Evolutionary conservation across 2,113 vertebrate species (phyloP).

Genomic region (Daboia siamensis): DNA sequence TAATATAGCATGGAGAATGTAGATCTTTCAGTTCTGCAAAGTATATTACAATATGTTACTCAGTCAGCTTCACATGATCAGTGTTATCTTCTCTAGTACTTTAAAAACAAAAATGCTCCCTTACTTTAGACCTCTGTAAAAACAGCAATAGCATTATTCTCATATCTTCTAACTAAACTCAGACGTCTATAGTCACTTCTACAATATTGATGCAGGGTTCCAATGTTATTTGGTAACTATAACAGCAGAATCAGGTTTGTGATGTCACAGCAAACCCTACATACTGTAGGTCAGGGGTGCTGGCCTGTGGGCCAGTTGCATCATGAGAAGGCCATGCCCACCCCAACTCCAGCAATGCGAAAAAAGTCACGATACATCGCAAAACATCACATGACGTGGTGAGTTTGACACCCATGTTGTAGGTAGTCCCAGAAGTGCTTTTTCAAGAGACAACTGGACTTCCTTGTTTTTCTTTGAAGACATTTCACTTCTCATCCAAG

Average conservation of each 20-base stretch:
- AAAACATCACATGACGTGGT: no score
- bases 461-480: no score
- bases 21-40: background rate
- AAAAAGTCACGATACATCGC: no score
- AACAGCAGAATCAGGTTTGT: slow-evolving; percentile 53
- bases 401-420: no score
- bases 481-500: no score
- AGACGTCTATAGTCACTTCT: slow-evolving; percentile 13
- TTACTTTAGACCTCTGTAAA: background rate
- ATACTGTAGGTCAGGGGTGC: background rate
- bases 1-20: background rate
- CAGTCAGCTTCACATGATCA: background rate
- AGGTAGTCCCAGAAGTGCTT: no score
- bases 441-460: no score
- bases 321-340: no score
- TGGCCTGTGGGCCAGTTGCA: no score
- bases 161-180: slow-evolving; percentile 18
- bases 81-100: background rate
- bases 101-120: background rate
- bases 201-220: slow-evolving; percentile 22
- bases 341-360: no score
- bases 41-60: background rate
- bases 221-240: slow-evolving; percentile 53
- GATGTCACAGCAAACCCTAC: slow-evolving; percentile 49
- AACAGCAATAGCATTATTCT: background rate